Conservation (phyloP, 2,797 vertebrate species). For the Antennarius maculatus region DNA sequence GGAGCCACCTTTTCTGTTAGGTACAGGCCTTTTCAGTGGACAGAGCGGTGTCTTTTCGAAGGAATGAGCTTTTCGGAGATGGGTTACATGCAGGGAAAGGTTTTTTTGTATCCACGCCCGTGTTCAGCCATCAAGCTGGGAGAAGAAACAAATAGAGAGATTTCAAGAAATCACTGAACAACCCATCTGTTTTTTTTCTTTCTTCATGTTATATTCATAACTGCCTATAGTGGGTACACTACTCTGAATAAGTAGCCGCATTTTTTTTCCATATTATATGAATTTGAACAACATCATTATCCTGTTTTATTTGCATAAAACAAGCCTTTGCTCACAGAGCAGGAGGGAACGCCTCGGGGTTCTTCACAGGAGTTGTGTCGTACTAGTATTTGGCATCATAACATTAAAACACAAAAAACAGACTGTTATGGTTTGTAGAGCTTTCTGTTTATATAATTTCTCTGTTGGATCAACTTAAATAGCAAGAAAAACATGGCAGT, state of each 20-base stretch:
- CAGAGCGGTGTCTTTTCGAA: too few species aligned
- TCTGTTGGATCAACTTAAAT: background rate
- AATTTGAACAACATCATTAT: too few species aligned
- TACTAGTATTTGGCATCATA: too few species aligned
- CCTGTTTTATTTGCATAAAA: background rate
- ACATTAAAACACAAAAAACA: too few species aligned
- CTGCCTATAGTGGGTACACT: background rate
- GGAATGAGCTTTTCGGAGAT: too few species aligned
- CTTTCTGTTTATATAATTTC: too few species aligned
- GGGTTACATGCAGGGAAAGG: too few species aligned
- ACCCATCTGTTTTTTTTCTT: background rate
- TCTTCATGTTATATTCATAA: background rate
- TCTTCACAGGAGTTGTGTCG: background rate
- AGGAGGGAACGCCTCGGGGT: background rate
- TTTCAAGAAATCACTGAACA: background rate
- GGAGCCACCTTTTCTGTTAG: too few species aligned
- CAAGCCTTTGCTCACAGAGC: background rate
- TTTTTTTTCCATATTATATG: background rate
- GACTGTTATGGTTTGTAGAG: too few species aligned
- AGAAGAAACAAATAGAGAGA: background rate
- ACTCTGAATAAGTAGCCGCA: background rate
- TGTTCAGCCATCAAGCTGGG: too few species aligned
- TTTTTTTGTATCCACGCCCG: too few species aligned
- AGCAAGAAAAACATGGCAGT: background rate
- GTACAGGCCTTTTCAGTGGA: too few species aligned